phyloP scores from a whole-genome alignment of 2,113 vertebrate genomes.

The Cinclus cinclus region DNA sequence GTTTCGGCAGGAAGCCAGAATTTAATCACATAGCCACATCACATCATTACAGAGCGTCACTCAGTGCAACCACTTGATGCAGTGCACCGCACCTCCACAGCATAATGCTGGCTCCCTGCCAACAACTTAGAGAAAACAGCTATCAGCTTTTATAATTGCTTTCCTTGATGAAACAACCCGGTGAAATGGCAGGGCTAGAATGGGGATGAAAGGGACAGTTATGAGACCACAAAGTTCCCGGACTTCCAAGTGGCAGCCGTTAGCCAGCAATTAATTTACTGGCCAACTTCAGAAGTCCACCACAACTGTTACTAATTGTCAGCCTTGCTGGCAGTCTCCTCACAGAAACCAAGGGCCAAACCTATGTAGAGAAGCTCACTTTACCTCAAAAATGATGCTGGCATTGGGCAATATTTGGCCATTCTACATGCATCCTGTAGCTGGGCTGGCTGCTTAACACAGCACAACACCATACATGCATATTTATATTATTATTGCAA shows the following conservation, averaged over 20 bases:
- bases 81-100: constrained; percentile 42
- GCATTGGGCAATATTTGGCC: neutral
- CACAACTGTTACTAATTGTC: neutral
- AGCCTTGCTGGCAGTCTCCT: neutral
- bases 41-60: constrained; percentile 62
- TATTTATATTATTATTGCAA: neutral
- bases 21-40: constrained; percentile 72
- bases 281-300: neutral
- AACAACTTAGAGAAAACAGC: constrained; percentile 52
- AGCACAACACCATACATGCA: neutral
- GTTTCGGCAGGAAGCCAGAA: constrained; percentile 69
- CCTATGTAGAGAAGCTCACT: neutral
- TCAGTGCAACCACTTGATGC: constrained; percentile 66
- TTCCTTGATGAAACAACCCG: constrained; percentile 50
- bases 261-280: constrained; percentile 39
- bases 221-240: constrained; percentile 43
- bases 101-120: constrained; percentile 63
- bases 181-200: constrained; percentile 39
- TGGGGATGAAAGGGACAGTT: neutral
- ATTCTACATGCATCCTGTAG: too few species aligned
- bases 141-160: constrained; percentile 67
- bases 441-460: neutral
- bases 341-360: neutral
- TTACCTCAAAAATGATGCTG: neutral
- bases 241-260: constrained; percentile 30